These are phyloP conservation scores for Cylloceria caligata DNA, from an alignment of 2,888 invertebrate genomes.

Conservation along the genomic window DNA sequence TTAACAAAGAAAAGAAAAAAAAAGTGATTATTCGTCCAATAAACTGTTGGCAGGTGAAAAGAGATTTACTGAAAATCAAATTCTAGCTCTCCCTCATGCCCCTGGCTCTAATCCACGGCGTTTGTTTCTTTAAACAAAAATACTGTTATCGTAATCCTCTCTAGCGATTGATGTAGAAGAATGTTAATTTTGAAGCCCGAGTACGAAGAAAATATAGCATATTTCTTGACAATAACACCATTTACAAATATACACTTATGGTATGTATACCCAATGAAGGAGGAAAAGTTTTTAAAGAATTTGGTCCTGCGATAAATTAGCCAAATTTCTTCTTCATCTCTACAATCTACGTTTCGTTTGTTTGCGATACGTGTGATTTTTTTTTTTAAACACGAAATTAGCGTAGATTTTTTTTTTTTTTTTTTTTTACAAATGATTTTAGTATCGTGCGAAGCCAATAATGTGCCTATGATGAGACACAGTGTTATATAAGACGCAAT, in stretches of 20 bases:
- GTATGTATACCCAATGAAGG: conserved; percentile 59
- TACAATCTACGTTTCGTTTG: conserved; percentile 25
- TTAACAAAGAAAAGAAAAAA: conserved; percentile 27
- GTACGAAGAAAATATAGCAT: conserved; percentile 61
- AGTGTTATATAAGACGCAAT: conserved; percentile 41
- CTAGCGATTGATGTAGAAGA: conserved; percentile 21
- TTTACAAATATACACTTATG: conserved; percentile 69
- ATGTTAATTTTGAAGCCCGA: conserved; percentile 21
- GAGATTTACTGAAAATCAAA: conserved; percentile 20
- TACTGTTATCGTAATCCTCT: conserved; percentile 47
- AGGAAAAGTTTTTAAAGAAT: conserved; percentile 61
- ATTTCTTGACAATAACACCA: conserved; percentile 64
- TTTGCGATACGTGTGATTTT: conserved; percentile 33
- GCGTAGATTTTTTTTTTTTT: conserved; percentile 24
- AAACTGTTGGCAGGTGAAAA: background rate
- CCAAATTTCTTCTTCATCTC: conserved; percentile 16
- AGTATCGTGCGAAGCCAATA: conserved; percentile 57
- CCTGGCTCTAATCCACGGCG: conserved; percentile 16
- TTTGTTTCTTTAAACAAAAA: conserved; percentile 52
- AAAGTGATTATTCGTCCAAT: background rate
- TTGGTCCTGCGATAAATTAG: conserved; percentile 59
- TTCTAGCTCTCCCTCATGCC: background rate
- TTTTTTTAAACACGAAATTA: conserved; percentile 18
- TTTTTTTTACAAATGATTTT: conserved; percentile 40
- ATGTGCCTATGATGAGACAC: conserved; percentile 42